Evolutionary conservation across 2,888 invertebrate species (phyloP).

Genomic region (Eupeodes latifasciatus): DNA sequence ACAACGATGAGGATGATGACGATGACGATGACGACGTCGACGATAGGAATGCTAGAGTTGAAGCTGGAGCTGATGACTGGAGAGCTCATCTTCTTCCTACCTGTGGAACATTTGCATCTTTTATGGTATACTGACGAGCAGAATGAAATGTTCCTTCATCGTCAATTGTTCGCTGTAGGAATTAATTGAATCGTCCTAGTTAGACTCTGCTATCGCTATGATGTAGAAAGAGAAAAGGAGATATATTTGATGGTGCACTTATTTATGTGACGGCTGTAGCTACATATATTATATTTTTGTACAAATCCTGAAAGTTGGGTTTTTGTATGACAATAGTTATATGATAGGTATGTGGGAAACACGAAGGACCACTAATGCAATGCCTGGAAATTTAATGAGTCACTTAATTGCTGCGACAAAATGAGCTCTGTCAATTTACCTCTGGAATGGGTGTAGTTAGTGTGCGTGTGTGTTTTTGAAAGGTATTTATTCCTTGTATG

Average conservation of each 20-base stretch:
- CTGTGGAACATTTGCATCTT: constrained; percentile 76
- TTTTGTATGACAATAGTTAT: constrained; percentile 46
- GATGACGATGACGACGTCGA: not conserved
- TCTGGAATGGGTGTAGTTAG: not conserved
- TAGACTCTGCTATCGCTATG: constrained; percentile 4
- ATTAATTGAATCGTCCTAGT: constrained; percentile 75
- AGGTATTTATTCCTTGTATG: not conserved
- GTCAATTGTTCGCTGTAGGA: constrained; percentile 67
- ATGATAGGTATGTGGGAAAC: constrained; percentile 35
- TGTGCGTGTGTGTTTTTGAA: not conserved
- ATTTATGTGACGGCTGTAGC: not conserved
- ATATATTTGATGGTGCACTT: not conserved
- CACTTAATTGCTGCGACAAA: constrained; percentile 65
- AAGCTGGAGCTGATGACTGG: not conserved
- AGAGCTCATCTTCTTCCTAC: constrained; percentile 43
- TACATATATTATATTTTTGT: not conserved
- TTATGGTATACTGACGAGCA: constrained; percentile 72
- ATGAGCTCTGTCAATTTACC: constrained; percentile 36
- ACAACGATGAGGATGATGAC: constrained; percentile 16
- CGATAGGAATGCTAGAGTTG: constrained; percentile 9
- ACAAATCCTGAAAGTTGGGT: not conserved
- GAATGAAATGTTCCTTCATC: constrained; percentile 75
- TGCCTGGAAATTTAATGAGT: constrained; percentile 71
- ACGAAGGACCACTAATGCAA: constrained; percentile 67
- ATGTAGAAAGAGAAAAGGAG: not conserved